Conservation (phyloP, 2,113 vertebrate species). For the Madoqua kirkii region DNA sequence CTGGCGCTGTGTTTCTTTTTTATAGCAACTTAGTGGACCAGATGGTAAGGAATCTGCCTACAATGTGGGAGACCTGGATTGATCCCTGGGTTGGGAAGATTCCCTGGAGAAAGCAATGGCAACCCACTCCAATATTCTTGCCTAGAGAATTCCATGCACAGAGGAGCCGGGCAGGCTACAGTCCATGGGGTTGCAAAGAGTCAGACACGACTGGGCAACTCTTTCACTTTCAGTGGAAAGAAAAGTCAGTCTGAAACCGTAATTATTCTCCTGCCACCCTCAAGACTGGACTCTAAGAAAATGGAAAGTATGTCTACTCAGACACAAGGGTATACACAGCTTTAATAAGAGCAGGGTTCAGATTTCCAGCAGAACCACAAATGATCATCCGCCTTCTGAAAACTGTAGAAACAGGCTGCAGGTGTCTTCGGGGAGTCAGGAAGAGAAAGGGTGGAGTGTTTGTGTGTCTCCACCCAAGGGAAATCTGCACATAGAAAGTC, state of each 20-base stretch:
- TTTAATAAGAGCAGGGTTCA: background rate
- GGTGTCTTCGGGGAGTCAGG: background rate
- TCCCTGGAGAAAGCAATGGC: background rate
- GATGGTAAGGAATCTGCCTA: background rate
- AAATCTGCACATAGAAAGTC: background rate
- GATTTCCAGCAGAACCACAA: background rate
- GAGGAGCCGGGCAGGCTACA: background rate
- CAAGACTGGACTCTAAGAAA: background rate
- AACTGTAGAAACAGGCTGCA: background rate
- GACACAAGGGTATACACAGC: background rate
- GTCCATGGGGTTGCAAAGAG: background rate
- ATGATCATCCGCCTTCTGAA: background rate
- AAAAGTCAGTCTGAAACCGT: background rate
- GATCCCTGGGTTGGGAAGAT: background rate
- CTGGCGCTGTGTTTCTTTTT: background rate
- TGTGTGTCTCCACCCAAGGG: background rate
- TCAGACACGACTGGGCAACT: background rate
- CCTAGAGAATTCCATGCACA: background rate
- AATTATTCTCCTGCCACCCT: background rate
- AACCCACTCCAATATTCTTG: background rate
- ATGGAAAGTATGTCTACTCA: background rate
- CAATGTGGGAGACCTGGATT: background rate
- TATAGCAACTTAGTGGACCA: background rate
- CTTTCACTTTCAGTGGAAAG: background rate
- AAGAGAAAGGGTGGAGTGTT: rapidly evolving